A percentile compares a stretch with the other conserved stretches of the same genome.
Conservation (phyloP, 2,797 vertebrate species). For the Monodelphis domestica region DNA sequence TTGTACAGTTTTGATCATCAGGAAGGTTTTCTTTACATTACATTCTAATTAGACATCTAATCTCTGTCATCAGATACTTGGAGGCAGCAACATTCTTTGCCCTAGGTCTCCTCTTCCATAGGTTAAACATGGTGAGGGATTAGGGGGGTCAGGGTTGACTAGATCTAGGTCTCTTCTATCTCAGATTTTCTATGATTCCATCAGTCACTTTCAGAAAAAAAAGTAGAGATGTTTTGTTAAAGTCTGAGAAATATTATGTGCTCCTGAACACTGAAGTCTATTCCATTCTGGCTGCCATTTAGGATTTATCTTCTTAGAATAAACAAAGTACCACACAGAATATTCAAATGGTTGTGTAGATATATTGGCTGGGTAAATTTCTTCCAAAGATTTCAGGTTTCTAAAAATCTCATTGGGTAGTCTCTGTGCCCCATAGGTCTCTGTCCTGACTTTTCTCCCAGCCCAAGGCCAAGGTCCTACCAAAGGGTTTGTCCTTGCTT, state of each 20-base stretch:
- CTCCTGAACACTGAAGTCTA: neutral
- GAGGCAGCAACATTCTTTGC: neutral
- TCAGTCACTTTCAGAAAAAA: neutral
- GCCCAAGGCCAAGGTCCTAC: constrained; percentile 76
- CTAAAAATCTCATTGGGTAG: neutral
- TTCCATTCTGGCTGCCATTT: neutral
- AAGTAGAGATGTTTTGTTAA: neutral
- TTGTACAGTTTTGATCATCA: neutral
- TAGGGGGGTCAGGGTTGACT: neutral
- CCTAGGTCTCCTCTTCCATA: neutral
- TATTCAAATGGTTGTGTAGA: neutral
- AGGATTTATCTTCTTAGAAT: neutral
- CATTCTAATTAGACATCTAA: neutral
- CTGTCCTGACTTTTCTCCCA: constrained; percentile 72
- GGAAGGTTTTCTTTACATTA: neutral
- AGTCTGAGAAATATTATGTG: neutral
- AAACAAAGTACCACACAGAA: neutral
- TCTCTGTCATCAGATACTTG: neutral
- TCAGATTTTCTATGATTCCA: neutral
- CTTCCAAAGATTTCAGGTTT: too few relatives aligned
- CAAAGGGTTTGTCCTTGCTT: constrained; percentile 79
- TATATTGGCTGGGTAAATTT: neutral
- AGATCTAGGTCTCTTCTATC: neutral
- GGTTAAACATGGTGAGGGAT: neutral
- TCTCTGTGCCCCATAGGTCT: constrained; percentile 53